Evolutionary conservation across 2,113 vertebrate species (phyloP).

Genomic region (Periophthalmodon schlosseri): DNA sequence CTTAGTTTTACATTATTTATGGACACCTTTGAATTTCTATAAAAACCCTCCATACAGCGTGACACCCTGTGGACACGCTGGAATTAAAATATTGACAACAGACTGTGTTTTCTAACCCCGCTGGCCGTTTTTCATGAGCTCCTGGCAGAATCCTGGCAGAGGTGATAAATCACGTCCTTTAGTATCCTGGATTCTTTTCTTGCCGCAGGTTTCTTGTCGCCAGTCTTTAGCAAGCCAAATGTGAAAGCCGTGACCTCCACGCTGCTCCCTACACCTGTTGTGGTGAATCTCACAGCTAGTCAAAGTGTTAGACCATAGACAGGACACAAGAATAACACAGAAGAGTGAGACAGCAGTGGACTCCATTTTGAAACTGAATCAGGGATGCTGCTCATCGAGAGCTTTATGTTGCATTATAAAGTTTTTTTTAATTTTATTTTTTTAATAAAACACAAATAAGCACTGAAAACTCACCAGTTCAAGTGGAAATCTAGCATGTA

Average conservation of each 20-base stretch:
- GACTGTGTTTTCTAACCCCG: conserved; percentile 62
- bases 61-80: conserved; percentile 61
- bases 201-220: conserved; percentile 71
- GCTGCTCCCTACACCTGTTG: conserved; percentile 74
- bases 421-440: too few relatives aligned
- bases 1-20: conserved; percentile 51
- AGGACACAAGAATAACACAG: conserved; percentile 27
- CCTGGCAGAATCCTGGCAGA: conserved; percentile 72
- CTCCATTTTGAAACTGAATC: not conserved
- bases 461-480: too few relatives aligned
- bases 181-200: conserved; percentile 73
- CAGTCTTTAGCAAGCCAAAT: conserved; percentile 82
- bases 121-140: conserved; percentile 64
- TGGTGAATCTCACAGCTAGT: conserved; percentile 55
- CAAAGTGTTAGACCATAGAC: conserved; percentile 46
- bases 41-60: conserved; percentile 42
- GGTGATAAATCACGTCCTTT: conserved; percentile 75
- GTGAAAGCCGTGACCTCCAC: conserved; percentile 71
- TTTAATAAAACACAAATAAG: too few relatives aligned
- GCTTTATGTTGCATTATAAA: not conserved
- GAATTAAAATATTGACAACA: conserved; percentile 67
- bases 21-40: conserved; percentile 38
- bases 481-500: too few relatives aligned
- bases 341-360: not conserved
- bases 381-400: not conserved